Conservation (phyloP, 2,113 vertebrate species). For the Pimephales promelas region DNA sequence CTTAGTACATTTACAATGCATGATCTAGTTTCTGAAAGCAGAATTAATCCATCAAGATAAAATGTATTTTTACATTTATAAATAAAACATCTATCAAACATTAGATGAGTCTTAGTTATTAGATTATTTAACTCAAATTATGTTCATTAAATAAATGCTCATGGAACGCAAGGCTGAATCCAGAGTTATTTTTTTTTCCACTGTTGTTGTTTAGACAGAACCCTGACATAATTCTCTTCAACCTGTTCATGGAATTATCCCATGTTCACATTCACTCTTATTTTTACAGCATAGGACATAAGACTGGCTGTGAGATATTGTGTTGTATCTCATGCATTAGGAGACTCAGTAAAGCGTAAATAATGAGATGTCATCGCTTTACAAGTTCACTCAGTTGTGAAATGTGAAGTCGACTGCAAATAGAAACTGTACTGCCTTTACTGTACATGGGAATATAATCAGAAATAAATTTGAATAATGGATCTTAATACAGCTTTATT, state of each 20-base stretch:
- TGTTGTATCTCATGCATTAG: neutral
- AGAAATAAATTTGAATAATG: neutral
- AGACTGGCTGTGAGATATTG: neutral
- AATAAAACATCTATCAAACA: neutral
- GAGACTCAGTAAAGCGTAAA: neutral
- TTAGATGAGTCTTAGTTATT: neutral
- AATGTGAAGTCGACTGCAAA: neutral
- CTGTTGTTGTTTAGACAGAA: neutral
- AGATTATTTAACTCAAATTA: neutral
- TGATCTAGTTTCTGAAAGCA: neutral
- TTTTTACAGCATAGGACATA: neutral
- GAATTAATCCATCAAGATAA: neutral
- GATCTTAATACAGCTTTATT: neutral
- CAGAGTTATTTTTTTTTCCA: neutral
- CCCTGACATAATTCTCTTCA: neutral
- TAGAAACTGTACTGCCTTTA: neutral
- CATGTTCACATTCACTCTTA: neutral
- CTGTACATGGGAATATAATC: neutral
- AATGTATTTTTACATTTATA: slow-evolving; percentile 9
- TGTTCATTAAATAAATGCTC: slow-evolving; percentile 7
- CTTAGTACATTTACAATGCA: slow-evolving; percentile 1
- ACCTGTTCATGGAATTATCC: neutral
- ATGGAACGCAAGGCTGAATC: neutral
- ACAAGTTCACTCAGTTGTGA: neutral
- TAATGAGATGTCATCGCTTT: neutral